Conservation (phyloP, 2,888 invertebrate species). For the Automeris io region DNA sequence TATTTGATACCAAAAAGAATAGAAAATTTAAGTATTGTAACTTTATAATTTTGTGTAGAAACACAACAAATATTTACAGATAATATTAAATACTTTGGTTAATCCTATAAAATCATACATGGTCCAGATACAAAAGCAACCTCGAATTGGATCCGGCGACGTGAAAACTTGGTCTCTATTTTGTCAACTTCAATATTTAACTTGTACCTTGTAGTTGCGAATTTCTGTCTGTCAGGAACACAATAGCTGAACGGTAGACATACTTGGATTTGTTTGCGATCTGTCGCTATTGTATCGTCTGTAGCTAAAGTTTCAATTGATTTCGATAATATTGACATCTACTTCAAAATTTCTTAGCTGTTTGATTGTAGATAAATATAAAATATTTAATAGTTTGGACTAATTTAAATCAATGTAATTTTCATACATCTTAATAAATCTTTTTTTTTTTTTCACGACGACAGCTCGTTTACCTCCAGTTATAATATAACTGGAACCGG, state of each 20-base stretch:
- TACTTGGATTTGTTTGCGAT: constrained; percentile 29
- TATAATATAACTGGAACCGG: too few relatives aligned
- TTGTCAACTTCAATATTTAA: constrained; percentile 65
- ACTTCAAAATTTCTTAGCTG: too few relatives aligned
- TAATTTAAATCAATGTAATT: too few relatives aligned
- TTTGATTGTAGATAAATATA: too few relatives aligned
- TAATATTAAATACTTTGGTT: constrained; percentile 22
- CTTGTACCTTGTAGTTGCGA: constrained; percentile 47
- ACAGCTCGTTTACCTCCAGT: too few relatives aligned
- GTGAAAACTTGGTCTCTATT: constrained; percentile 40
- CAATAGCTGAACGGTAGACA: constrained; percentile 37
- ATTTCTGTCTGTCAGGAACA: constrained; percentile 46
- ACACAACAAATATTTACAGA: constrained; percentile 7
- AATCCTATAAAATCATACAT: constrained; percentile 35
- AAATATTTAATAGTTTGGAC: too few relatives aligned
- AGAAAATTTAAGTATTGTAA: too few relatives aligned
- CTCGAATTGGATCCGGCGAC: constrained; percentile 35
- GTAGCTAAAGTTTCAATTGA: constrained; percentile 17
- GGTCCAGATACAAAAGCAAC: constrained; percentile 24
- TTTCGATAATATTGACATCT: neutral
- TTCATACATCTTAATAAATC: too few relatives aligned
- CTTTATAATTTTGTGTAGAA: constrained; percentile 12
- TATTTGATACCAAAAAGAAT: too few relatives aligned
- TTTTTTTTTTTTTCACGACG: too few relatives aligned
- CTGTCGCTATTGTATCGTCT: constrained; percentile 29